Evolutionary conservation across 2,888 invertebrate species (phyloP).

Genomic region (Eupithecia dodoneata): DNA sequence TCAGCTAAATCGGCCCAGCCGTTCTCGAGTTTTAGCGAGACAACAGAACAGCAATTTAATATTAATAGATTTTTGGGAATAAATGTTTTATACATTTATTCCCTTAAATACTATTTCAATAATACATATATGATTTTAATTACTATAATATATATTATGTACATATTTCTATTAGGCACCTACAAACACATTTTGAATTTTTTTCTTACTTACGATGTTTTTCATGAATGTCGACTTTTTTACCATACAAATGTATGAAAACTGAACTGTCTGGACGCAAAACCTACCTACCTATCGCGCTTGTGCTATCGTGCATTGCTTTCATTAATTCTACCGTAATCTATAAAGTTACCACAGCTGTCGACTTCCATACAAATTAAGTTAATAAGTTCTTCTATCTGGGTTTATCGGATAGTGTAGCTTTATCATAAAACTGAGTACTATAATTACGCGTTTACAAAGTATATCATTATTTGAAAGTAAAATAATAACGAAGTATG

Average conservation of each 20-base stretch:
- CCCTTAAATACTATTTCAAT: too few relatives aligned
- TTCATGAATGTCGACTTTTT: too few relatives aligned
- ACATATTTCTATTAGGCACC: too few relatives aligned
- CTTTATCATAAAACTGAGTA: not conserved
- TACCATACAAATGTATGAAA: not conserved
- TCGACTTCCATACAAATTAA: not conserved
- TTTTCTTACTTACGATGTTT: too few relatives aligned
- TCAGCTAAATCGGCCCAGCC: too few relatives aligned
- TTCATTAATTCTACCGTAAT: not conserved
- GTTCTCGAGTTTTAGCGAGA: too few relatives aligned
- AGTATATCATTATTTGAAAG: not conserved
- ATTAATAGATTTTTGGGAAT: too few relatives aligned
- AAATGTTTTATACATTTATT: too few relatives aligned
- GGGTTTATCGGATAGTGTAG: not conserved
- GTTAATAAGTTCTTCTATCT: not conserved
- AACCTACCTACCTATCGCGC: not conserved
- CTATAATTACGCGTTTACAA: not conserved
- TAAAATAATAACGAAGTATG: conserved; percentile 4
- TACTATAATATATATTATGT: too few relatives aligned
- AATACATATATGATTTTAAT: too few relatives aligned
- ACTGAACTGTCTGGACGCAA: not conserved
- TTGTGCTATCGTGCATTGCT: not conserved
- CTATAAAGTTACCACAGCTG: not conserved
- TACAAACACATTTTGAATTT: too few relatives aligned
- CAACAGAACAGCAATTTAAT: too few relatives aligned